These are phyloP conservation scores for Amblyjoppa fuscipennis DNA, from an alignment of 2,888 invertebrate species.

Conservation along the genomic window DNA sequence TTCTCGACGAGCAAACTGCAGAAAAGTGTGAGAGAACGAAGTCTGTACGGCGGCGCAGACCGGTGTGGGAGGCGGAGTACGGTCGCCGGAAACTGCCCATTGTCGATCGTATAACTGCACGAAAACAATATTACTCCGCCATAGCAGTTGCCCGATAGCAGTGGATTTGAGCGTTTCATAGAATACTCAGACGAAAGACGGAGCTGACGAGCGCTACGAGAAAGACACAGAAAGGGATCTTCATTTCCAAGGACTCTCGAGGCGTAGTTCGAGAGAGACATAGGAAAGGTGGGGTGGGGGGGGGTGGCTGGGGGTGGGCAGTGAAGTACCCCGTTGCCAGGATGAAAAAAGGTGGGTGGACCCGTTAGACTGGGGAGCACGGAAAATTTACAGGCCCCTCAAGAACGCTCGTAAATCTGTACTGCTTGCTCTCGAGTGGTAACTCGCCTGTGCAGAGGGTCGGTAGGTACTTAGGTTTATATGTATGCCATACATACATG, in stretches of 20 bases:
- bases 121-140: constrained; percentile 63
- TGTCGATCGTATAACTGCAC: constrained; percentile 63
- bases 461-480: background rate
- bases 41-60: background rate
- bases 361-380: constrained; percentile 71
- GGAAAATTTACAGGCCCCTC: constrained; percentile 77
- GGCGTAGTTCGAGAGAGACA: background rate
- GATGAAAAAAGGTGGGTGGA: constrained; percentile 51
- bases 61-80: constrained; percentile 3
- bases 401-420: constrained; percentile 76
- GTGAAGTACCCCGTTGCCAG: constrained; percentile 14
- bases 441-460: constrained; percentile 64
- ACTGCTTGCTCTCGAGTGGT: constrained; percentile 61
- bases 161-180: constrained; percentile 56
- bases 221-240: constrained; percentile 9
- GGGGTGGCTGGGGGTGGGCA: constrained; percentile 39
- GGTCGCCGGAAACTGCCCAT: constrained; percentile 58
- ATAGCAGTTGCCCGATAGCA: constrained; percentile 37
- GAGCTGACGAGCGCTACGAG: background rate
- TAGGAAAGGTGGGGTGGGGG: constrained; percentile 27
- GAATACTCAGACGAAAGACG: constrained; percentile 6
- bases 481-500: background rate
- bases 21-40: background rate
- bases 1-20: background rate
- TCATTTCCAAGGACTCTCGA: background rate